These are phyloP conservation scores for Ceratosolen solmsi DNA, from an alignment of 1,140 invertebrate genomes.

Conservation along the genomic window DNA sequence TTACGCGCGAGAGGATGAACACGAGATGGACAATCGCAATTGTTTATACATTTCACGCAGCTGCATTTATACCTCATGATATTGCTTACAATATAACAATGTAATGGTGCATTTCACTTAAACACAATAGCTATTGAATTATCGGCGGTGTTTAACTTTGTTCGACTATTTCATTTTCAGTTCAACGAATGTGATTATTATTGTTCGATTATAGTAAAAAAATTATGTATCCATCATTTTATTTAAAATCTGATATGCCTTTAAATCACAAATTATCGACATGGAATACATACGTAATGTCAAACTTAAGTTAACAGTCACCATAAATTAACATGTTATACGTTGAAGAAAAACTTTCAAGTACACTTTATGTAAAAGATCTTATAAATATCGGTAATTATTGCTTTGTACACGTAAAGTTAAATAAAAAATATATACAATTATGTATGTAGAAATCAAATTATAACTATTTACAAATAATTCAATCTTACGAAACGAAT, in stretches of 20 bases:
- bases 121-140: not conserved
- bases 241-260: constrained; percentile 35
- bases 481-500: not conserved
- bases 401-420: constrained; percentile 12
- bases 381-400: not conserved
- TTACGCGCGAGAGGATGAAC: constrained; percentile 27
- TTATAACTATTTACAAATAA: constrained; percentile 1
- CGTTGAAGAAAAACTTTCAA: too few relatives aligned
- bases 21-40: constrained; percentile 8
- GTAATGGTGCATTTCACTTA: not conserved
- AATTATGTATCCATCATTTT: not conserved
- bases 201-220: not conserved
- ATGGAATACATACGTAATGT: not conserved
- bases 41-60: constrained; percentile 24
- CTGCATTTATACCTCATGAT: not conserved
- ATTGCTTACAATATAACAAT: constrained; percentile 10
- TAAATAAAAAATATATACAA: constrained; percentile 34
- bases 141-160: not conserved
- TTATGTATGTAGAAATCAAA: not conserved
- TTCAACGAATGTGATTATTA: constrained; percentile 12
- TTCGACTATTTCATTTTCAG: constrained; percentile 17
- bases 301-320: constrained; percentile 41
- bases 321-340: constrained; percentile 8
- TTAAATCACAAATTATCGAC: constrained; percentile 35
- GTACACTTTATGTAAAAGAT: not conserved